Evolutionary conservation across 2,888 invertebrate species (phyloP), one percentile per base, ranked within the genome.

Genomic region (Caradrina clavipalpis): DNA sequence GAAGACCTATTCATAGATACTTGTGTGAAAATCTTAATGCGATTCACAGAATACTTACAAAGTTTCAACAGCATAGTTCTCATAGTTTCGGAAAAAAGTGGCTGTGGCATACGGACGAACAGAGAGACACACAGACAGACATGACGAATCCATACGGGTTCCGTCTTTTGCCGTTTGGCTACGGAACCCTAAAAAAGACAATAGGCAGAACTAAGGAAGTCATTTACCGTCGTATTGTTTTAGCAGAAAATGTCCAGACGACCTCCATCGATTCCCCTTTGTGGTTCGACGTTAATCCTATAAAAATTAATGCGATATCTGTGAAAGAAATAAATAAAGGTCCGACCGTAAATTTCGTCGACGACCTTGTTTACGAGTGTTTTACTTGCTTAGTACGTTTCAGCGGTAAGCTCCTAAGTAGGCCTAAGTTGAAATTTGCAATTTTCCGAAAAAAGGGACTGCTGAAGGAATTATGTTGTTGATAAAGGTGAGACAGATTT

Each of bases 321-420:
- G 47, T 55, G 21, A 60, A 60, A 58, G 80, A 82, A 85, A 86
- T 86, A 84, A 89, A 90, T 87, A 89, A 86, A 85, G 85, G 85
- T 75, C 74, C 69, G 83, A 58, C 80, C 87, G 87, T 91, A 89
- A 90, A 91, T 89, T 87, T 73, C 60, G 67, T 79, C 82, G 78
- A 82, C 82, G 76, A 77, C 76, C 77, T 80, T 81, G 83, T 88
- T 88, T 85, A 86, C 83, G 83, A 86, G 64, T 11, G 21, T 75
- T 50, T 62, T 49, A 58, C 51, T 60, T 61, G 51, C 69, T 68
- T 56, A 47, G 71, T 65, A 69, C 45, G 21, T 65, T 58, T 75
- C 10, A 8, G n/a, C 15, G 42, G 62, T 49, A 26, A 78, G 21
- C 73, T 60, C 0, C 26, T 73, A 51, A 73, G 22, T 61, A 54